Evolutionary conservation across 2,888 invertebrate genomes (phyloP), one percentile per base, ranked within the genome.

Genomic region (Hyposoter didymator): DNA sequence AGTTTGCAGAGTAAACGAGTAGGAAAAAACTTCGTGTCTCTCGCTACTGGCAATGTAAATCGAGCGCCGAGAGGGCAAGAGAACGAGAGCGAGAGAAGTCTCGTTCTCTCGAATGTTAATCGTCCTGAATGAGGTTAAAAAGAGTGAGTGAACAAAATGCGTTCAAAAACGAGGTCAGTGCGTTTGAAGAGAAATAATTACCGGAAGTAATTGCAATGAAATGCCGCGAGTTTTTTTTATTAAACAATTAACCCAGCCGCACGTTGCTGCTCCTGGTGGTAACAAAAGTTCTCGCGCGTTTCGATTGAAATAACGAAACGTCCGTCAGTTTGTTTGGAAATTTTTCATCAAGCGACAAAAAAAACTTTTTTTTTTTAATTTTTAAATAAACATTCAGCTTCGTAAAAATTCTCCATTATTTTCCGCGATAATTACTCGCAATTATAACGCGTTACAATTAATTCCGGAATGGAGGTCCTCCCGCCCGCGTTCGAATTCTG

Each of bases 381-480:
- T n/a, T n/a, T n/a, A n/a, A n/a, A n/a, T n/a, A n/a, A n/a, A n/a
- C n/a, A n/a, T n/a, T n/a, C n/a, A n/a, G n/a, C n/a, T n/a, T n/a
- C n/a, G n/a, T n/a, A n/a, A n/a, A n/a, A 35, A 52, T 72, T 72
- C 35, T 72, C 49, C 6, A 62, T 62, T 6, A 62, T 75, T 75
- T 47, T 39, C 70, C 70, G 35, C 70, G 35, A 72, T 72, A 72
- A 52, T 52, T 72, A 49, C 35, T 32, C 70, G 39, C 39, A 73
- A 73, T 73, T 73, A 73, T 73, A 73, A 59, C 73, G 52, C 52
- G 55, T 55, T 73, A 55, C 47, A 59, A 73, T 55, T 39, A 59
- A 73, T 55, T 73, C 32, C 43, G 73, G 17, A 73, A 39, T 19
- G 55, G 19, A 47, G 19, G 35, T 39, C 39, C 39, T 39, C 5